A percentile compares a stretch with the other conserved stretches of the same genome.
Evolutionary conservation across 2,888 invertebrate genomes (phyloP).

Genomic region (Oscheius myriophilus): DNA sequence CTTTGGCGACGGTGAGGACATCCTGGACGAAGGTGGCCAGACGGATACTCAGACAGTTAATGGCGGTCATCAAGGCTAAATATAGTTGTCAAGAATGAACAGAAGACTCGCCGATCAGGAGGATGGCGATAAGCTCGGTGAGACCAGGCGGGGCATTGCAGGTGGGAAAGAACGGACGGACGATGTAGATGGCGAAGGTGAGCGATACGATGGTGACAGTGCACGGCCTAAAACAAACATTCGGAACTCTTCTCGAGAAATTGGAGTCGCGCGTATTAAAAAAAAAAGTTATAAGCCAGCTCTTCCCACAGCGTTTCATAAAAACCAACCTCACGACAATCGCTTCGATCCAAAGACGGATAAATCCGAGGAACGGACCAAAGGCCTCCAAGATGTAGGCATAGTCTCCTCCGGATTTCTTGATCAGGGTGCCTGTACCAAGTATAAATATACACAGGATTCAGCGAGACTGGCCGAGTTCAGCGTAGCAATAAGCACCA

Average conservation of each 20-base stretch:
- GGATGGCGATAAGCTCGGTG: slow-evolving; percentile 86
- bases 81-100: neutral
- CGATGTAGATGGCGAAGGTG: slow-evolving; percentile 93
- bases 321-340: slow-evolving; percentile 77
- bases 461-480: slow-evolving; percentile 83
- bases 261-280: no score
- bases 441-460: no score
- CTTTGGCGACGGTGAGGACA: slow-evolving; percentile 94
- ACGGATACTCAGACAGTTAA: slow-evolving; percentile 96
- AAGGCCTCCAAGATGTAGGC: slow-evolving; percentile 97
- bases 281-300: no score
- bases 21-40: slow-evolving; percentile 94
- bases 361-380: slow-evolving; percentile 94
- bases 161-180: slow-evolving; percentile 94
- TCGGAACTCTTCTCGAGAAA: no score
- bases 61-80: slow-evolving; percentile 89
- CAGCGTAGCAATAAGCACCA: slow-evolving; percentile 97
- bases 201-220: slow-evolving; percentile 95
- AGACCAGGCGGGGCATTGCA: slow-evolving; percentile 90
- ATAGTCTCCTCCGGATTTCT: slow-evolving; percentile 83
- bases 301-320: no score
- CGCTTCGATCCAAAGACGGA: slow-evolving; percentile 96
- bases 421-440: slow-evolving; percentile 44
- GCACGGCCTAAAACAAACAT: slow-evolving; percentile 81
- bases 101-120: slow-evolving; percentile 86